Evolutionary conservation across 2,888 invertebrate genomes (phyloP), one percentile per base, ranked within the genome.

Genomic region (Criorhina ranunculi): DNA sequence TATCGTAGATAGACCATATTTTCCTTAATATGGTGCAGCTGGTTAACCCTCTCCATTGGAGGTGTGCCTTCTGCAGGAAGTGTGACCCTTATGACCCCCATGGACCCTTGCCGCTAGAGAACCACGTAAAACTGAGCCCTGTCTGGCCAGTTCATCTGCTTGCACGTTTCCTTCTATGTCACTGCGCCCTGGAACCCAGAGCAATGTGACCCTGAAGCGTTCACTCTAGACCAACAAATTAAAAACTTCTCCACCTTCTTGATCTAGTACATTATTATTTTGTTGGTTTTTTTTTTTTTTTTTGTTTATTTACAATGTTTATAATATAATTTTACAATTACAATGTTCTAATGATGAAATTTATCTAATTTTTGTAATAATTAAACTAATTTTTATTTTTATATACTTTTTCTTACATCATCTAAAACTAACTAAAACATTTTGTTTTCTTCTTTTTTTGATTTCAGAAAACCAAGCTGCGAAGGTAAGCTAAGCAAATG

Each of bases 261-360:
- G 17, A 60, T 77, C 53, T 77, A 69, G 53, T 64, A 76, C 44
- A 57, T 69, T 81, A 57, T 69, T 76, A 78, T 57, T 72, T 11
- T 51, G 11, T 53, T 67, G 24, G 8, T 46, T 72, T 59, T 76
- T 69, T 57, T 49, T 49, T 81, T 70, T 77, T 81, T 46, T 72
- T 59, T 76, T 69, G 64, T 49, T 49, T 81, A 76, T 77, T 81
- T 81, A 81, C 77, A 81, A 35, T 69, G 33, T 64, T 12, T 66
- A 73, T 76, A 60, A 19, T 49, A 49, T 69, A 62, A 40, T 24
- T 60, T 49, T 69, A 31, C 44, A 57, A 17, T 62, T 67, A 64
- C 57, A 59, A 78, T 77, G 57, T 46, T 76, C 33, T 35, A 77
- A 53, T 66, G 42, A 49, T 57, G 55, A 62, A 55, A 46, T 9